Conservation (phyloP, 2,797 vertebrate genomes). For the Scarus forsteni region DNA sequence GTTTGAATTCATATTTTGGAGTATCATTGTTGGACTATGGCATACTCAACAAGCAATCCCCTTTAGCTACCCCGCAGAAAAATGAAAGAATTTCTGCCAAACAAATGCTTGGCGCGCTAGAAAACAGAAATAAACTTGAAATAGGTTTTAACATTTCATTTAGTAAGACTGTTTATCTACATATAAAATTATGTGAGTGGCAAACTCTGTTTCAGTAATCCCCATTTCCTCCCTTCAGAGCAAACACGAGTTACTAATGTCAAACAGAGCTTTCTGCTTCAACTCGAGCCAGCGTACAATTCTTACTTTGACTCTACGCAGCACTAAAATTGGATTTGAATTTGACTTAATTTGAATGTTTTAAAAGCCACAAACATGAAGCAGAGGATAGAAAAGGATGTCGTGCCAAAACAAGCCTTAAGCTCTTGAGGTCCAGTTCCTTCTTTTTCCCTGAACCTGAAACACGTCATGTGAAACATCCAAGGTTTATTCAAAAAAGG, state of each 20-base stretch:
- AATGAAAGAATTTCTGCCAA: conserved; percentile 4
- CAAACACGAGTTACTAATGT: conserved; percentile 49
- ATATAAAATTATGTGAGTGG: conserved; percentile 37
- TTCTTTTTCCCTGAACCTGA: conserved; percentile 31
- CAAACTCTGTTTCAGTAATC: conserved; percentile 48
- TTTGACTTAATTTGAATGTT: conserved; percentile 63
- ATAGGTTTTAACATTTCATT: conserved; percentile 8
- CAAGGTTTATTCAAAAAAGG: conserved; percentile 43
- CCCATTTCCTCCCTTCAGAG: conserved; percentile 52
- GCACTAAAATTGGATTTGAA: conserved; percentile 66
- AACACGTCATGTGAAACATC: conserved; percentile 36
- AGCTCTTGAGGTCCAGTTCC: conserved; percentile 39
- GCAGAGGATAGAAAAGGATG: conserved; percentile 48
- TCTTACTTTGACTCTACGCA: conserved; percentile 55
- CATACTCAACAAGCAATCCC: background rate
- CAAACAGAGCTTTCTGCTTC: conserved; percentile 46
- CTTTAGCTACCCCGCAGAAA: background rate
- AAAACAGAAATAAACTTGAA: background rate
- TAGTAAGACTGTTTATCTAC: conserved; percentile 10
- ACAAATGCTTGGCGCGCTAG: background rate
- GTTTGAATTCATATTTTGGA: no score
- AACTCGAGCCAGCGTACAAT: conserved; percentile 57
- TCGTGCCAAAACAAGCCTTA: conserved; percentile 34
- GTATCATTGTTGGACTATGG: no score
- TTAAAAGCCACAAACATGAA: conserved; percentile 63